Evolutionary conservation across 1,140 invertebrate genomes (phyloP), one percentile per base, ranked within the genome.

Genomic region (Armadillidium nasatum): DNA sequence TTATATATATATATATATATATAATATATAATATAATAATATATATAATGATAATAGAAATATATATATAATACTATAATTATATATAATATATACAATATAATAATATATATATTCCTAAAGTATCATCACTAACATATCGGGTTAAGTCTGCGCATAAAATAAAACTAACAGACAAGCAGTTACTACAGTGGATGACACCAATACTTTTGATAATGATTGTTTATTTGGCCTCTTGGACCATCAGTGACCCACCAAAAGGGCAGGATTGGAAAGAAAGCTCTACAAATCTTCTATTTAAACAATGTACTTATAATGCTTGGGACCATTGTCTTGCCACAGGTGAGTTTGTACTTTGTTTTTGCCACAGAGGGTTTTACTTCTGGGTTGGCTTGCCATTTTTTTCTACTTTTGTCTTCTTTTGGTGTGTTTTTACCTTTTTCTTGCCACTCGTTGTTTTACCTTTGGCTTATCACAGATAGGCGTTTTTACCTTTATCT

Each of bases 101-200:
- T 74, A 13, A 23, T 2, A 4, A 4, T 7, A 15, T 22, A 76
- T 77, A 76, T 79, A 44, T 72, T 79, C 75, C 85, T 86, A 4
- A 85, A 94, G 94, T 82, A 94, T 97, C 44, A n/a, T 96, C 94
- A 0, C 86, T 96, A 67, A 96, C 95, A 15, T 96, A 96, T 85
- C 89, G 94, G n/a, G 93, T 96, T 0, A 95, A 96, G 83, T 94
- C 93, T 33, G 93, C 94, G 0, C 94, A 96, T 81, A 95, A 95
- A 84, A 89, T 96, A 19, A 95, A 95, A 82, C 85, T 97, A 33
- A 95, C 94, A 2, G 95, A 97, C 85, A 94, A 93, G 83, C 82
- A 83, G 76, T 84, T 97, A 45, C 83, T 96, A 22, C 94, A 96
- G 82, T 94, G 94, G 92, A 92, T 96, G 89, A 90, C 94, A 4